phyloP scores from a whole-genome alignment of 2,113 vertebrate genomes.

The Pelvicachromis taeniatus region DNA sequence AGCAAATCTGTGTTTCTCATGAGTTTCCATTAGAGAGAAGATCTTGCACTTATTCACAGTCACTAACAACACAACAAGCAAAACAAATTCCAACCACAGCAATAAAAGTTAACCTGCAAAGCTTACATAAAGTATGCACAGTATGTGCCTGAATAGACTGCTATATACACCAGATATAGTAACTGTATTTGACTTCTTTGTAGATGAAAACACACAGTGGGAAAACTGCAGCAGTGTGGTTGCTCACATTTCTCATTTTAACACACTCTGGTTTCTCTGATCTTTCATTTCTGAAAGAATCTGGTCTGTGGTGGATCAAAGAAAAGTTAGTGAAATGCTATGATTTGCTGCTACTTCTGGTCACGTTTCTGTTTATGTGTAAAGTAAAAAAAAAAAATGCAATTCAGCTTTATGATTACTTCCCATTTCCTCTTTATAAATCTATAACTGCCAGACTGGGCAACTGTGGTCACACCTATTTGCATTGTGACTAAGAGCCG shows the following conservation, averaged over 20 bases:
- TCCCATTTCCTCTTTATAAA: not conserved
- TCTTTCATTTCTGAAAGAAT: not conserved
- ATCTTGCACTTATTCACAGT: not conserved
- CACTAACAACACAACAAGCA: not conserved
- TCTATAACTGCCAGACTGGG: not conserved
- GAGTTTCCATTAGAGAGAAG: not conserved
- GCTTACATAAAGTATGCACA: not conserved
- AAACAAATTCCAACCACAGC: not conserved
- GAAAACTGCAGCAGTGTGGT: not conserved
- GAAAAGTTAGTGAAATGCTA: not conserved
- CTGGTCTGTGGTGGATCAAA: not conserved
- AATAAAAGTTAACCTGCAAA: not conserved
- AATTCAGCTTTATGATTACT: not conserved
- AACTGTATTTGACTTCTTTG: not conserved
- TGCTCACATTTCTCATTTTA: not conserved
- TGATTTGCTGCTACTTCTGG: not conserved
- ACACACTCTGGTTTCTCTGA: not conserved
- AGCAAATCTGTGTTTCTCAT: not conserved
- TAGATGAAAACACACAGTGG: not conserved
- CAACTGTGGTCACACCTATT: not conserved
- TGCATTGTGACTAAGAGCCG: conserved; percentile 2
- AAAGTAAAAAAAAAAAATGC: not conserved
- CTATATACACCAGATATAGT: not conserved
- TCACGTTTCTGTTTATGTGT: not conserved
- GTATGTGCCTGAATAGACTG: not conserved